These are phyloP conservation scores for Mixornis gularis DNA, from an alignment of 2,113 vertebrate species.

Conservation along the genomic window DNA sequence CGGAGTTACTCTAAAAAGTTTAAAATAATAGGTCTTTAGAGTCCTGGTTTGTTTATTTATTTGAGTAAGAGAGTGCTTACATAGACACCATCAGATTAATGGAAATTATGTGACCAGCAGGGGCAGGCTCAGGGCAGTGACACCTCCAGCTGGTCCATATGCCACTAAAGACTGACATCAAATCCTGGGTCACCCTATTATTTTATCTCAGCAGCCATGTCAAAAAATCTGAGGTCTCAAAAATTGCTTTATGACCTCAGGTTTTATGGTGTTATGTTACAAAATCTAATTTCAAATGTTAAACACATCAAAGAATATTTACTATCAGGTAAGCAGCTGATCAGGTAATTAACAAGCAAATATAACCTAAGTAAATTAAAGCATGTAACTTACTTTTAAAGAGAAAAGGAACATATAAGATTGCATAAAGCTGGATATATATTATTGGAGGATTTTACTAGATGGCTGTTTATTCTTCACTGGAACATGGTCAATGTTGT, in stretches of 20 bases:
- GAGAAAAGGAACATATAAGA: not conserved
- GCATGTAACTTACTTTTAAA: not conserved
- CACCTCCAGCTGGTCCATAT: not conserved
- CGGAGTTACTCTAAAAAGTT: not conserved
- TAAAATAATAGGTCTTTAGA: not conserved
- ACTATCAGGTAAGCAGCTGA: not conserved
- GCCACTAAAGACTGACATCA: not conserved
- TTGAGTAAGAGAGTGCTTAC: not conserved
- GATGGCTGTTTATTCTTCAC: not conserved
- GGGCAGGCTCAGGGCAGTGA: not conserved
- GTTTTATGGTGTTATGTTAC: not conserved
- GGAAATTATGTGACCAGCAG: not conserved
- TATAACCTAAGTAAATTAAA: not conserved
- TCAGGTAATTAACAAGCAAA: not conserved
- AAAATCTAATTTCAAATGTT: not conserved
- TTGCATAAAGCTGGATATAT: not conserved
- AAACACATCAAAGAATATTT: not conserved
- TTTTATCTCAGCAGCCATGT: not conserved
- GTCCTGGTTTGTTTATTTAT: not conserved
- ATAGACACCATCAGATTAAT: accelerated
- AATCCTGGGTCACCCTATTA: not conserved
- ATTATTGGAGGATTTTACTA: not conserved
- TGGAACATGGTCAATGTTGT: not conserved
- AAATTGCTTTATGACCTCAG: not conserved
- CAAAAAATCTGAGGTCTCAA: not conserved